phyloP scores from a whole-genome alignment of 1,140 invertebrate genomes.

The Alviniconcha marisindica region DNA sequence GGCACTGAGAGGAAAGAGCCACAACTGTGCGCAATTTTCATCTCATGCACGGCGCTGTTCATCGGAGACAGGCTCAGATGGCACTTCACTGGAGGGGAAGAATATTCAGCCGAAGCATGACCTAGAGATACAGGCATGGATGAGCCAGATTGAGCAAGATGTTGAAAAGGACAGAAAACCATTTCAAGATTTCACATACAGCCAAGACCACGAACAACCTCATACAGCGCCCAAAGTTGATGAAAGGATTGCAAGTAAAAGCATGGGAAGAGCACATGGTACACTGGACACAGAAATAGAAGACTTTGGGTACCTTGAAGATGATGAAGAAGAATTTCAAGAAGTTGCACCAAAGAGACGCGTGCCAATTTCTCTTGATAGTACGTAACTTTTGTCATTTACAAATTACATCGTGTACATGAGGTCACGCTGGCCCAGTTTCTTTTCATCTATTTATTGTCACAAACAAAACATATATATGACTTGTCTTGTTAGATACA shows the following conservation, averaged over 20 bases:
- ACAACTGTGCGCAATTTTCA: too few relatives aligned
- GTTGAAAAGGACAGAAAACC: background rate
- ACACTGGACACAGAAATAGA: slow-evolving; percentile 8
- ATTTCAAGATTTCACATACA: background rate
- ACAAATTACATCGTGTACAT: too few relatives aligned
- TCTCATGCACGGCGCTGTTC: background rate
- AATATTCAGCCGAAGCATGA: background rate
- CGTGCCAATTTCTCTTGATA: slow-evolving; percentile 24
- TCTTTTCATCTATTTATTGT: too few relatives aligned
- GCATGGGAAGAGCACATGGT: background rate
- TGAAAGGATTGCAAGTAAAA: background rate
- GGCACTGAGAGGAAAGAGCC: too few relatives aligned
- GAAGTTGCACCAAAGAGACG: background rate
- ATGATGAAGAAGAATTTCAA: slow-evolving; percentile 4
- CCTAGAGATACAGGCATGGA: slow-evolving; percentile 3
- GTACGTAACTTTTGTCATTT: too few relatives aligned
- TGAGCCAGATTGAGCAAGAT: slow-evolving; percentile 13
- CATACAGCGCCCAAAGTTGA: background rate
- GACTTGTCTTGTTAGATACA: too few relatives aligned
- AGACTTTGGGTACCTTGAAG: slow-evolving; percentile 30
- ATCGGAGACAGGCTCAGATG: background rate
- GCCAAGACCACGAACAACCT: background rate
- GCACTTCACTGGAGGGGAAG: background rate
- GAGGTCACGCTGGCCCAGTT: too few relatives aligned
- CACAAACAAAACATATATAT: too few relatives aligned